Evolutionary conservation across 2,113 vertebrate species (phyloP), one percentile per base, ranked within the genome.

Genomic region (Calonectris borealis): DNA sequence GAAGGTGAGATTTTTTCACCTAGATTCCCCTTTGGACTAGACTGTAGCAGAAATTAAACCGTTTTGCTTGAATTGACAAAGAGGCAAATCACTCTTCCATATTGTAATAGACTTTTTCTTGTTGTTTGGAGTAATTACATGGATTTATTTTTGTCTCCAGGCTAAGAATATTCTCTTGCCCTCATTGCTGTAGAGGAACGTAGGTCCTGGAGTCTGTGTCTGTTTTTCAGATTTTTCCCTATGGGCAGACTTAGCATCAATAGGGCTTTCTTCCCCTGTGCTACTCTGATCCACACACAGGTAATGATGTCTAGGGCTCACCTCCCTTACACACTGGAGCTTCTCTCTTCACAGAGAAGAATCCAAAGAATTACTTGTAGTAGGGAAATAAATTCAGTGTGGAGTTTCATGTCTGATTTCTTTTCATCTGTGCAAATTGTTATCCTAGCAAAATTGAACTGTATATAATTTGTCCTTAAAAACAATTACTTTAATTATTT

Each of bases 401-500:
- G 6, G 32, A 57, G 13, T 72, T 91, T 75, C 9, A 24, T 11
- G 26, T 95, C 78, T 54, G 31, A 49, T 69, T 91, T 94, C 40
- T 90, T 76, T 60, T 84, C 66, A 62, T 24, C 75, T 62, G 10
- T 89, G 77, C 42, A 79, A 82, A 91, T 34, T 72, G 44, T 77
- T 90, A 70, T 55, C 52, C 54, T 91, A 60, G 70, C 55, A 77
- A 79, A 94, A 71, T 9, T n/a, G 17, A 84, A 75, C 27, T 62
- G 21, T 58, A 32, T 82, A 12, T n/a, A 79, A 32, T 87, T 93
- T 64, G 36, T 93, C 60, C 61, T 85, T 87, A 91, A 66, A 90
- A 96, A 72, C 79, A 95, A 95, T 94, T 93, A 78, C 38, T 89
- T 86, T 40, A 90, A 93, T 93, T 96, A 86, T 58, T 89, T 90